A percentile compares a stretch with the other conserved stretches of the same genome.
phyloP scores from a whole-genome alignment of 2,888 invertebrate genomes.

The Agrypnus murinus region DNA sequence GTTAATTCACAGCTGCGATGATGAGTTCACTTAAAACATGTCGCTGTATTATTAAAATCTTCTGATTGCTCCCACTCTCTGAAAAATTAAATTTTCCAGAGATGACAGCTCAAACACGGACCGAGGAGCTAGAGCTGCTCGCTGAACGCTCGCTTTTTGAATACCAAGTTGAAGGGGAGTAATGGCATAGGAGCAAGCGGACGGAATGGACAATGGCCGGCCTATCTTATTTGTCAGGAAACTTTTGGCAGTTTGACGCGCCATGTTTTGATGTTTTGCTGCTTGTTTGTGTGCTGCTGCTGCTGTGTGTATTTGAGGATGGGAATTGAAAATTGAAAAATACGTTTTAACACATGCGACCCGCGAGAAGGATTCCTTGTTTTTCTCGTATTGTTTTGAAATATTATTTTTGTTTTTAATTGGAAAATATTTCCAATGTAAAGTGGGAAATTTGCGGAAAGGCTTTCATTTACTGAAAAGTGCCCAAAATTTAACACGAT shows the following conservation, averaged over 20 bases:
- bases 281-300: slow-evolving; percentile 49
- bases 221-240: slow-evolving; percentile 68
- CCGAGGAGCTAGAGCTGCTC: too few species aligned
- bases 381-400: too few species aligned
- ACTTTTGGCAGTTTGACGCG: slow-evolving; percentile 70
- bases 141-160: slow-evolving; percentile 63
- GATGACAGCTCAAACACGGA: slow-evolving; percentile 63
- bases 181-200: slow-evolving; percentile 53
- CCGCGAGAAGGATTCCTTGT: slow-evolving; percentile 34
- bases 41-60: slow-evolving; percentile 63
- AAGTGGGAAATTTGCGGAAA: too few species aligned
- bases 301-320: slow-evolving; percentile 45
- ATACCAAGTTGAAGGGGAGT: slow-evolving; percentile 62
- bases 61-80: slow-evolving; percentile 54
- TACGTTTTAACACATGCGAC: slow-evolving; percentile 44
- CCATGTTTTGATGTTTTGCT: slow-evolving; percentile 61
- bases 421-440: too few species aligned
- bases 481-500: too few species aligned
- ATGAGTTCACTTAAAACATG: slow-evolving; percentile 64
- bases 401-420: too few species aligned
- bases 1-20: slow-evolving; percentile 65
- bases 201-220: slow-evolving; percentile 64
- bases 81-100: slow-evolving; percentile 63
- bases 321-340: slow-evolving; percentile 51
- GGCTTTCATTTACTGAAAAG: too few species aligned